These are phyloP conservation scores for Tangara arthus DNA, from an alignment of 2,797 vertebrate genomes.

Conservation along the genomic window DNA sequence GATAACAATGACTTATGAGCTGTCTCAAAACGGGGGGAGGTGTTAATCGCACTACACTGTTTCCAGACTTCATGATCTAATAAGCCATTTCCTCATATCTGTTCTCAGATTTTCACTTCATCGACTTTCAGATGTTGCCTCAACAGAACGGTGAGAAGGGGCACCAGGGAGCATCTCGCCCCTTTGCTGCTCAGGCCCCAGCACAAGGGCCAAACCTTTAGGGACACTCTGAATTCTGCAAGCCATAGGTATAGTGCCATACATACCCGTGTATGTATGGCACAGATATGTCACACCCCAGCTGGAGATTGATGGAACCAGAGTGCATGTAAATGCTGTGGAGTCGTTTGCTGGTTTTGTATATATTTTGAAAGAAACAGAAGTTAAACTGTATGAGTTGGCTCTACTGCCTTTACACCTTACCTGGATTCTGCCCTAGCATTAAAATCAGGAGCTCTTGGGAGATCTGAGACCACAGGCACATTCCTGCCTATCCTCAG, in stretches of 20 bases:
- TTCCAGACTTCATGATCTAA: constrained; percentile 5
- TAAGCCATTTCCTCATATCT: constrained; percentile 51
- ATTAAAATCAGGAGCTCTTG: background rate
- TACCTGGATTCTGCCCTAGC: background rate
- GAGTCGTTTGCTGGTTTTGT: background rate
- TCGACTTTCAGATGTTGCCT: constrained; percentile 48
- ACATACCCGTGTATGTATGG: background rate
- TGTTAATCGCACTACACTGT: background rate
- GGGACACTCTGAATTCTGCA: constrained; percentile 24
- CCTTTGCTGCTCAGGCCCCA: background rate
- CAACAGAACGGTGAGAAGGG: constrained; percentile 50
- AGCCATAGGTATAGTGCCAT: constrained; percentile 39
- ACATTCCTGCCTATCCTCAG: background rate
- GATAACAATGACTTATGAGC: background rate
- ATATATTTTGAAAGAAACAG: background rate
- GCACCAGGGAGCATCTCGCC: background rate
- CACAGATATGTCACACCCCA: background rate
- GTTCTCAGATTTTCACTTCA: constrained; percentile 53
- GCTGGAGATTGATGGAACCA: background rate
- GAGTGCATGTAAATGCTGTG: background rate
- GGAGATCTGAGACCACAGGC: background rate
- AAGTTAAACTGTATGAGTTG: background rate
- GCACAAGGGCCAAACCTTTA: background rate
- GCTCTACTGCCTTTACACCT: background rate
- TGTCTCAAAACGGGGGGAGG: background rate